Evolutionary conservation across 2,797 vertebrate genomes (phyloP), one percentile per base, ranked within the genome.

Genomic region (Hylomyscus alleni): DNA sequence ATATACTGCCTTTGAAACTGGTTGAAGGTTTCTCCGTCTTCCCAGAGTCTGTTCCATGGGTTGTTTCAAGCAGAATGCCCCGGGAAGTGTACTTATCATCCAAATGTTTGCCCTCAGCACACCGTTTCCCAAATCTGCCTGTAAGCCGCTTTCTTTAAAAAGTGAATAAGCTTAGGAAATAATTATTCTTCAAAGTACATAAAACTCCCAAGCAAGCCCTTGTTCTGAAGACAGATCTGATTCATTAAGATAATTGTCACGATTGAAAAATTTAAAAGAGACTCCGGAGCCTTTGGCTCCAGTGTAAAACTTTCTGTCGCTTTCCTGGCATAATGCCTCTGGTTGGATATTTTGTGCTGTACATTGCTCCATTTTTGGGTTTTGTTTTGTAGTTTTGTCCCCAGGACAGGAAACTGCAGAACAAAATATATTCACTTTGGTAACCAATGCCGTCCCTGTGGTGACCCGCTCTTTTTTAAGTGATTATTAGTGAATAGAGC

Each of bases 241-340:
- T 98, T 99, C 98, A 98, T 98, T 95, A 97, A 98, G 98, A 99
- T 99, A 98, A 98, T 98, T 98, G 98, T 99, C 98, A 99, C 98
- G 98, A 98, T 98, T 98, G 98, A 98, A 98, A 98, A 98, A 98
- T 98, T 98, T 98, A 98, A 99, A 99, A 98, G 98, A 97, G 98
- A 98, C 98, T 98, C 97, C 94, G 98, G 98, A 98, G 97, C 87
- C 98, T 96, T 98, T 99, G 98, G 98, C 98, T 98, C 97, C 94
- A 98, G 97, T 97, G 92, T 98, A 98, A 98, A 98, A 98, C 98
- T 98, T 98, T 98, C 98, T 98, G 98, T 98, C 98, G 98, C 97
- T 98, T 98, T 97, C 96, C 97, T 99, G 98, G 98, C 98, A 60
- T 95, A 60, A 90, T 87, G 98, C 98, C 98, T 98, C 97, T 95